Conservation (phyloP, 2,888 invertebrate species). For the Deilephila porcellus region DNA sequence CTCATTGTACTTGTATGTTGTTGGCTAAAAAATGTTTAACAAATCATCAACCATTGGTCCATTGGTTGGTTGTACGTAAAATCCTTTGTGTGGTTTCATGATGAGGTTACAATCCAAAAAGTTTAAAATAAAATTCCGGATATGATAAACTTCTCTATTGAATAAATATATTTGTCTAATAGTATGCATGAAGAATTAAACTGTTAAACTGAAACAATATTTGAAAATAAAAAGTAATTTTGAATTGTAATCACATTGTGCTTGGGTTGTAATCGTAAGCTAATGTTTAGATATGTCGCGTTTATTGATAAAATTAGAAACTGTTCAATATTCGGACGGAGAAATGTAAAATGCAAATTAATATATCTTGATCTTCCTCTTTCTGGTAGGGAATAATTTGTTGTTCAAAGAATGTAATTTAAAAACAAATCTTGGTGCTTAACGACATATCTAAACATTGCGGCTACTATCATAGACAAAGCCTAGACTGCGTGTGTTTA, state of each 20-base stretch:
- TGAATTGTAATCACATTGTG: background rate
- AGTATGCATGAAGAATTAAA: too few species aligned
- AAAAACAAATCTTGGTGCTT: too few species aligned
- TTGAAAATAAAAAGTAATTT: background rate
- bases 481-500: too few species aligned
- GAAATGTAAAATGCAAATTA: background rate
- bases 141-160: background rate
- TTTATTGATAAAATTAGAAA: background rate
- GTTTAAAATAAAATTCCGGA: background rate
- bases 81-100: background rate
- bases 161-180: too few species aligned
- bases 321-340: background rate
- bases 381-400: too few species aligned
- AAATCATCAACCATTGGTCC: slow-evolving; percentile 6
- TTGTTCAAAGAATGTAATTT: too few species aligned
- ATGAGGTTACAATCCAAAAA: slow-evolving; percentile 2
- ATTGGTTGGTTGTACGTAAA: background rate
- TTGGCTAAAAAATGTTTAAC: background rate
- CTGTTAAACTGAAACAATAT: too few species aligned
- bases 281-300: background rate
- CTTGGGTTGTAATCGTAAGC: background rate
- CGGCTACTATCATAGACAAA: too few species aligned
- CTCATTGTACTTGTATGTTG: background rate
- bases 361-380: too few species aligned
- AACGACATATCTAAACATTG: too few species aligned